These are phyloP conservation scores for Melinaea marsaeus DNA, from an alignment of 2,888 invertebrate genomes.

Conservation along the genomic window DNA sequence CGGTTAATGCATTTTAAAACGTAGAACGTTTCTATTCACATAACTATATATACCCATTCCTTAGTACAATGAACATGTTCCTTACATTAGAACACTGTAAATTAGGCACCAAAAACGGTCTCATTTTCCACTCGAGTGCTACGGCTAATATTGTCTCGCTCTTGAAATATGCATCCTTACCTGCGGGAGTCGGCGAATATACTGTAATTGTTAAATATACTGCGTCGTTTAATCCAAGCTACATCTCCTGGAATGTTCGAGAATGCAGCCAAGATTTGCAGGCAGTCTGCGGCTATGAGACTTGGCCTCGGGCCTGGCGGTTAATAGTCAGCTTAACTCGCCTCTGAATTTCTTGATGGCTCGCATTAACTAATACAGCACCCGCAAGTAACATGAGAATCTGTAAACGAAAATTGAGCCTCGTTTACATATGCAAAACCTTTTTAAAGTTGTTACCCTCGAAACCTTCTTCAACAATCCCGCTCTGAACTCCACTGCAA, in stretches of 20 bases:
- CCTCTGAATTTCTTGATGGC: constrained; percentile 50
- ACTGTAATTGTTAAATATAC: constrained; percentile 74
- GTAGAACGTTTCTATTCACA: constrained; percentile 37
- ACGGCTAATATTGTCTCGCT: constrained; percentile 75
- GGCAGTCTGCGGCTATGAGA: constrained; percentile 60
- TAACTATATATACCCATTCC: constrained; percentile 49
- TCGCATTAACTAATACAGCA: constrained; percentile 35
- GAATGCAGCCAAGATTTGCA: constrained; percentile 74
- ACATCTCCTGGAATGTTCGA: constrained; percentile 75
- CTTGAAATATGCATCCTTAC: constrained; percentile 72
- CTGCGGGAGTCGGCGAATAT: constrained; percentile 63
- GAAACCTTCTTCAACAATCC: constrained; percentile 43
- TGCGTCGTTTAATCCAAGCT: constrained; percentile 72
- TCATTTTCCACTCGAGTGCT: constrained; percentile 80
- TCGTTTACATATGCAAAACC: constrained; percentile 62
- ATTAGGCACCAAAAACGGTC: constrained; percentile 72
- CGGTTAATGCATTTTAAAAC: constrained; percentile 56
- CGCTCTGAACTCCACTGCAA: constrained; percentile 55
- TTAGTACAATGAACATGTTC: constrained; percentile 55
- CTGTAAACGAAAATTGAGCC: constrained; percentile 39
- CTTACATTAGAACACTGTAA: constrained; percentile 67
- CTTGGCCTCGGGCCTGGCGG: constrained; percentile 72
- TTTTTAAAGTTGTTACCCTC: constrained; percentile 62
- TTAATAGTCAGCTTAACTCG: constrained; percentile 65
- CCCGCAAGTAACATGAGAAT: constrained; percentile 27